Percentiles rank a stretch among this genome's conserved stretches.
Conservation (phyloP, 1,140 invertebrate genomes). For the Camponotus pennsylvanicus region DNA sequence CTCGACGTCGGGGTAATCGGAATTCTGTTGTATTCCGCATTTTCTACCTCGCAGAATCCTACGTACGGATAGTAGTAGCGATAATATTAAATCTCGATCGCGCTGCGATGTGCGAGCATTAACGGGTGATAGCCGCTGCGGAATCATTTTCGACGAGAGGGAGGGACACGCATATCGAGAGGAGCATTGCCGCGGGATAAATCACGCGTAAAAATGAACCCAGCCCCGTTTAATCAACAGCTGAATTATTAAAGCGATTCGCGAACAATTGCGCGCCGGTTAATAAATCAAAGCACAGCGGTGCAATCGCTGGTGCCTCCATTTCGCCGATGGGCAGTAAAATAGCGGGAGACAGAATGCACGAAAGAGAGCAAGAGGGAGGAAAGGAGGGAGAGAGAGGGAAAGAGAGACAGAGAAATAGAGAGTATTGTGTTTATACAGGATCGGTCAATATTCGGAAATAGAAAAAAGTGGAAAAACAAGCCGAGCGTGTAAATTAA, state of each 20-base stretch:
- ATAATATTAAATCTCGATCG: conserved; percentile 53
- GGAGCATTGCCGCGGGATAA: conserved; percentile 74
- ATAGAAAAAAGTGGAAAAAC: conserved; percentile 57
- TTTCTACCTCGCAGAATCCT: not conserved
- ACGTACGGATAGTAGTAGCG: not conserved
- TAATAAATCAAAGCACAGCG: conserved; percentile 82
- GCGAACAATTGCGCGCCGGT: conserved; percentile 81
- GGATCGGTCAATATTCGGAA: conserved; percentile 52
- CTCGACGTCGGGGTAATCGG: conserved; percentile 7
- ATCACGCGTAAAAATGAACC: conserved; percentile 83
- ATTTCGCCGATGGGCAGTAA: conserved; percentile 66
- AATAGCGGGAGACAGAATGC: conserved; percentile 46
- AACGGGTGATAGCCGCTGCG: conserved; percentile 58
- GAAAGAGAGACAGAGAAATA: conserved; percentile 45
- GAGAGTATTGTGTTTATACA: conserved; percentile 66
- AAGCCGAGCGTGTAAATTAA: conserved; percentile 66
- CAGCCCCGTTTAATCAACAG: conserved; percentile 83
- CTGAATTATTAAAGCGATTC: conserved; percentile 83
- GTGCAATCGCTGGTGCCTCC: conserved; percentile 60
- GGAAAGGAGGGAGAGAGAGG: not conserved
- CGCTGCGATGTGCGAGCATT: conserved; percentile 43
- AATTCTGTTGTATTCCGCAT: conserved; percentile 35
- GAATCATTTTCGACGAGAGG: conserved; percentile 60
- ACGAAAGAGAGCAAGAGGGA: not conserved
- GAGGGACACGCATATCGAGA: conserved; percentile 46